Conservation (phyloP, 2,113 vertebrate genomes). For the Dendropsophus ebraccatus region DNA sequence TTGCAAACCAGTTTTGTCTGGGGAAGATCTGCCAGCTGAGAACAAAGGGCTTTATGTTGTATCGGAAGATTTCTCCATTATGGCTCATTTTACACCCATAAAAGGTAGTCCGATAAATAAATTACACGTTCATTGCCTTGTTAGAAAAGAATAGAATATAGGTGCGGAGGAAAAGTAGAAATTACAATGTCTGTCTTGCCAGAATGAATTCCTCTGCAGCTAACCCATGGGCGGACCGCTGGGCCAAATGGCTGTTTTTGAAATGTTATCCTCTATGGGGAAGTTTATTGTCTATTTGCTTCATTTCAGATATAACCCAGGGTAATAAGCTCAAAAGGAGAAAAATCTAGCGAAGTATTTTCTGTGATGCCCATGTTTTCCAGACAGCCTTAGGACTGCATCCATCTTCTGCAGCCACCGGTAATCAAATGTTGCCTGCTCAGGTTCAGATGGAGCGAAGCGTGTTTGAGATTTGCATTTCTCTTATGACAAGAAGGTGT, state of each 20-base stretch:
- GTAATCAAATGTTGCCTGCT: no score
- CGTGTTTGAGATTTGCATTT: no score
- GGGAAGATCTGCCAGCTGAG: neutral
- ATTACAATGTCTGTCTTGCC: neutral
- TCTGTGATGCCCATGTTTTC: no score
- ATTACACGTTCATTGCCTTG: neutral
- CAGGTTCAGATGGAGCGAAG: no score
- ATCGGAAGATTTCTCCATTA: neutral
- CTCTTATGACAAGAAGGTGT: no score
- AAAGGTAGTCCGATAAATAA: neutral
- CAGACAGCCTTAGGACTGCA: no score
- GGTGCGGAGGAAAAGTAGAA: neutral
- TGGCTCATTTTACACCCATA: neutral
- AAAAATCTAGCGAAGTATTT: no score
- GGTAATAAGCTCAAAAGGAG: no score
- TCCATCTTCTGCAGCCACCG: no score
- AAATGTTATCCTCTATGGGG: neutral
- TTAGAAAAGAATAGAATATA: neutral
- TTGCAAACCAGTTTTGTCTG: neutral
- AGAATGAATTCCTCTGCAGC: neutral
- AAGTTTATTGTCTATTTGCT: no score
- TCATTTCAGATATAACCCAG: no score
- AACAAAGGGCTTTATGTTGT: conserved; percentile 6
- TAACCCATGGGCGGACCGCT: neutral
- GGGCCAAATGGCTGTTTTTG: neutral